Percentiles rank a stretch among this genome's conserved stretches.
Conservation (phyloP, 2,113 vertebrate genomes). For the Riparia riparia region DNA sequence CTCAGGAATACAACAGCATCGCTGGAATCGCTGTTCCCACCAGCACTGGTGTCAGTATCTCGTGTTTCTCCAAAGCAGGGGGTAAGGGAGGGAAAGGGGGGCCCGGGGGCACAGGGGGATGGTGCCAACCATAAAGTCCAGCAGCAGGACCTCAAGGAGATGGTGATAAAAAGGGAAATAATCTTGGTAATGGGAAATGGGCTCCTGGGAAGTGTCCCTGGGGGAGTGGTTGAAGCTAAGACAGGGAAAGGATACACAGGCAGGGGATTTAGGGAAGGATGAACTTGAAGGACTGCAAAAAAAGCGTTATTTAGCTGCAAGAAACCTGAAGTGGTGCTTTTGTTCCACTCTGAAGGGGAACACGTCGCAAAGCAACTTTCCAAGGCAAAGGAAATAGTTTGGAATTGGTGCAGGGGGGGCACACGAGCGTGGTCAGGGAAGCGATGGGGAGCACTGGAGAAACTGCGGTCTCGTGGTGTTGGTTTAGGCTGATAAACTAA, state of each 20-base stretch:
- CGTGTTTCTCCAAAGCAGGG: background rate
- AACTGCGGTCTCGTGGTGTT: background rate
- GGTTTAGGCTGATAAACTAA: constrained; percentile 7
- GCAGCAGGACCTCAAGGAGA: background rate
- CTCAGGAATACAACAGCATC: background rate
- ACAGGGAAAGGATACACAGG: background rate
- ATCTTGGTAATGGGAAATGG: background rate
- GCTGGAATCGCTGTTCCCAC: background rate
- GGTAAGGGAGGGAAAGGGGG: background rate
- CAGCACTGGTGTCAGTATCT: background rate
- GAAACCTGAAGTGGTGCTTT: background rate
- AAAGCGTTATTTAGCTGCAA: background rate
- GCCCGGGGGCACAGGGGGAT: background rate
- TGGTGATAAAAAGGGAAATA: background rate
- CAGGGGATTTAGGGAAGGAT: background rate
- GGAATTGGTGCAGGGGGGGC: background rate
- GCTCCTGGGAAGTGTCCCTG: background rate
- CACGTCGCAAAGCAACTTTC: background rate
- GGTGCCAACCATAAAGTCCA: background rate
- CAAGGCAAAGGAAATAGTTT: background rate
- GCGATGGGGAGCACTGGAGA: background rate
- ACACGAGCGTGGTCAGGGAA: background rate
- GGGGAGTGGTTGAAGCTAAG: background rate
- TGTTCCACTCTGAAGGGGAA: background rate
- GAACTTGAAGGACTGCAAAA: background rate